Evolutionary conservation across 2,113 vertebrate genomes (phyloP).

Genomic region (Ciconia stormi): DNA sequence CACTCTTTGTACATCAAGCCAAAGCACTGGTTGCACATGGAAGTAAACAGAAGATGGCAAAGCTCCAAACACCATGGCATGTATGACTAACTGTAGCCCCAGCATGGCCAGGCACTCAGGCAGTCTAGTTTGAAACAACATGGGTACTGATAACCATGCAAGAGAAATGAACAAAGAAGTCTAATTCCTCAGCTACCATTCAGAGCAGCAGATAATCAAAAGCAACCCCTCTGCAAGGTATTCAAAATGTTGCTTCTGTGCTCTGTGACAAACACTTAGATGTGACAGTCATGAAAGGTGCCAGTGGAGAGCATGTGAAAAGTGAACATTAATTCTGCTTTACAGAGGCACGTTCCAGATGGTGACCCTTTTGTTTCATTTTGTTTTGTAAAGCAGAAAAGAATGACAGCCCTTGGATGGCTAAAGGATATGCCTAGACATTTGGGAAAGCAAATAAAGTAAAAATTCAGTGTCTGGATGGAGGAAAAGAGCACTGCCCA

Average conservation of each 20-base stretch:
- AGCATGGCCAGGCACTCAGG: background rate
- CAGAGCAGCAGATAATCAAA: background rate
- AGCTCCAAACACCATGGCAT: background rate
- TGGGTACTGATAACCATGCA: background rate
- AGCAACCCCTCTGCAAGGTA: background rate
- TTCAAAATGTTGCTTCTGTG: background rate
- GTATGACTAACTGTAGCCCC: background rate
- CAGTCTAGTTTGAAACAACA: background rate
- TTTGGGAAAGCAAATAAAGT: background rate
- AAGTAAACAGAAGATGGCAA: background rate
- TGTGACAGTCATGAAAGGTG: background rate
- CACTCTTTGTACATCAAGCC: background rate
- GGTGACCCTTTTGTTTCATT: background rate
- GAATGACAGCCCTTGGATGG: background rate
- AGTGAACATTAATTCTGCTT: background rate
- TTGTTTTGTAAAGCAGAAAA: background rate
- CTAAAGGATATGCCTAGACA: background rate
- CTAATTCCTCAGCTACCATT: background rate
- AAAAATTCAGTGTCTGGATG: background rate
- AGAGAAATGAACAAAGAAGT: background rate
- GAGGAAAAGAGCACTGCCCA: background rate
- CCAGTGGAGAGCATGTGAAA: background rate
- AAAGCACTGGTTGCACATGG: background rate
- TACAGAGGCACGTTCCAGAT: accelerated
- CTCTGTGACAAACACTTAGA: background rate